Evolutionary conservation across 1,140 invertebrate genomes (phyloP).

Genomic region (Drosophila parabipectinata): DNA sequence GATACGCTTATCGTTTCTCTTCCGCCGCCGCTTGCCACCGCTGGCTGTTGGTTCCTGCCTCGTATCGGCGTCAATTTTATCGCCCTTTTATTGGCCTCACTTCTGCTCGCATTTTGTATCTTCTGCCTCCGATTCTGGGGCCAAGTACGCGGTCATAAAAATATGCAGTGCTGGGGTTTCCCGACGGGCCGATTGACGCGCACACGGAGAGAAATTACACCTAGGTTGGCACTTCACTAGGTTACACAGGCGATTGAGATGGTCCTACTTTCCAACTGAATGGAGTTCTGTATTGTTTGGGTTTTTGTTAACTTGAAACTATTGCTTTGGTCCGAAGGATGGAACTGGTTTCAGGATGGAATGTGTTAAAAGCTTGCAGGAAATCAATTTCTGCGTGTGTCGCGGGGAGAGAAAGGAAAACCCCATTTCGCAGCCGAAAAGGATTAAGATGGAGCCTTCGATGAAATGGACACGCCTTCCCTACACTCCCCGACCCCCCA

Average conservation of each 20-base stretch:
- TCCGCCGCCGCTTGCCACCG: slow-evolving; percentile 1
- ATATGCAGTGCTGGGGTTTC: slow-evolving; percentile 49
- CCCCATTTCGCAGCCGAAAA: slow-evolving; percentile 54
- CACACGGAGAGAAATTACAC: slow-evolving; percentile 23
- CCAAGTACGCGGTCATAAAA: slow-evolving; percentile 67
- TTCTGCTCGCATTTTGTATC: slow-evolving; percentile 72
- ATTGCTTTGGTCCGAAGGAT: neutral
- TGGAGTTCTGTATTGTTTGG: neutral
- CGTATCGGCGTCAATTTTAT: slow-evolving; percentile 76
- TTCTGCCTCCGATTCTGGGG: slow-evolving; percentile 41
- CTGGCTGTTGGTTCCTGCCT: slow-evolving; percentile 15
- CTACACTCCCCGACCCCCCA: neutral
- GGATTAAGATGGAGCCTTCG: slow-evolving; percentile 73
- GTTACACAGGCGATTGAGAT: neutral
- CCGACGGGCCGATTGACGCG: slow-evolving; percentile 29
- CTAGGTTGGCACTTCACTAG: neutral
- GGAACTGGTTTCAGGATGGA: neutral
- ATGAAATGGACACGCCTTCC: slow-evolving; percentile 54
- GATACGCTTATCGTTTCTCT: slow-evolving; percentile 61
- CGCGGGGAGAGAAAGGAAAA: too few relatives aligned
- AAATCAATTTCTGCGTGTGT: slow-evolving; percentile 3
- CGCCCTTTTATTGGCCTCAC: slow-evolving; percentile 80
- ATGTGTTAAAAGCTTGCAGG: neutral
- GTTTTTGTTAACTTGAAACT: neutral
- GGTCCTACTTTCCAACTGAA: neutral